These are phyloP conservation scores for Drepanosiphum platanoidis DNA, from an alignment of 2,888 invertebrate genomes.

Conservation along the genomic window DNA sequence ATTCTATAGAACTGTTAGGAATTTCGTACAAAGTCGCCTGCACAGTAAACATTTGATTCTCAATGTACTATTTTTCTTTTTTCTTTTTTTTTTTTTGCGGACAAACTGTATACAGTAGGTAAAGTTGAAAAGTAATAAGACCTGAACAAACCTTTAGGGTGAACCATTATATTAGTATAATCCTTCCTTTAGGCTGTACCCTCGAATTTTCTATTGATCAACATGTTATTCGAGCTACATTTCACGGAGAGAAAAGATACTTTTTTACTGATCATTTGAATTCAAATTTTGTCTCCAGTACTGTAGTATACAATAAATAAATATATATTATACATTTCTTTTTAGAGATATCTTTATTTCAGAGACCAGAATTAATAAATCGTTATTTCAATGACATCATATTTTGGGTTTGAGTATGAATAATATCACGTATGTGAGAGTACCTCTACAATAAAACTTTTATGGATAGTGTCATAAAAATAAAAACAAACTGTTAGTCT, in stretches of 20 bases:
- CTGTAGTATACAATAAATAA: too few species aligned
- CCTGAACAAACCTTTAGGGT: not conserved
- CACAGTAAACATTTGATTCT: not conserved
- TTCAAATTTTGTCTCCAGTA: too few species aligned
- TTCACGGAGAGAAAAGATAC: not conserved
- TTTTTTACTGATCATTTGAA: not conserved
- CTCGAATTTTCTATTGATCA: not conserved
- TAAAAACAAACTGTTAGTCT: too few species aligned
- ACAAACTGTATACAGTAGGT: not conserved
- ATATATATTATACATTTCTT: too few species aligned
- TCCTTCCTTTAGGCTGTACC: not conserved
- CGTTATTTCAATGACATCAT: too few species aligned
- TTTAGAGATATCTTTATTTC: too few species aligned
- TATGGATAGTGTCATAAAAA: too few species aligned
- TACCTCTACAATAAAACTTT: too few species aligned
- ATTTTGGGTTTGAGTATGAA: too few species aligned
- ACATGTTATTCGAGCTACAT: not conserved
- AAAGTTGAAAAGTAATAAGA: constrained; percentile 4
- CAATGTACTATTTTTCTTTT: not conserved
- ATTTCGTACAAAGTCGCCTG: not conserved
- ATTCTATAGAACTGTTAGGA: not conserved
- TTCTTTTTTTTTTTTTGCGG: too few species aligned
- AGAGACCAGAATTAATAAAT: too few species aligned
- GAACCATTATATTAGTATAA: not conserved
- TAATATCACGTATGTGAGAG: too few species aligned